Evolutionary conservation across 92 coral and sea anemone genomes (phyloP).

Genomic region (Desmophyllum pertusum): DNA sequence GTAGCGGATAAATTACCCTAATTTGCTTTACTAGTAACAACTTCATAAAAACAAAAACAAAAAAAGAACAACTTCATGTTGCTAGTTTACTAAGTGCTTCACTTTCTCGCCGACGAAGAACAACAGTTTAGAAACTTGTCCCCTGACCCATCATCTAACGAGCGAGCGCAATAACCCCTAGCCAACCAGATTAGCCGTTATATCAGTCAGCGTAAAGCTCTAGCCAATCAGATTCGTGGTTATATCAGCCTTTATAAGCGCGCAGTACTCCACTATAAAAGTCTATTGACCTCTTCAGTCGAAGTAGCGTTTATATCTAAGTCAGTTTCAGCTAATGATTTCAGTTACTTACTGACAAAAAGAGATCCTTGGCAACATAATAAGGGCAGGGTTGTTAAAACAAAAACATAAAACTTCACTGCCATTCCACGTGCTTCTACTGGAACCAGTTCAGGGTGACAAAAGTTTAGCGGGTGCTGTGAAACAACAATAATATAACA

Average conservation of each 20-base stretch:
- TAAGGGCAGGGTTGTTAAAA: background rate
- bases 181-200: background rate
- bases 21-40: too few species aligned
- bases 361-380: background rate
- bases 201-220: too few species aligned
- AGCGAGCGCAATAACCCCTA: too few species aligned
- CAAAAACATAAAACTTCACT: background rate
- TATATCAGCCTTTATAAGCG: background rate
- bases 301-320: background rate
- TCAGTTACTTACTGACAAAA: constrained; percentile 32
- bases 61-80: too few species aligned
- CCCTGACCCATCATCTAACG: background rate
- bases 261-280: background rate
- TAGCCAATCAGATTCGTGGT: background rate
- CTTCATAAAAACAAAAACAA: too few species aligned
- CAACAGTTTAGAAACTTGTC: background rate
- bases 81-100: background rate
- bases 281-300: background rate
- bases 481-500: background rate
- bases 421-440: constrained; percentile 40
- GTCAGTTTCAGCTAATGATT: background rate
- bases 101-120: background rate
- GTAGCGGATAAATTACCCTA: too few species aligned
- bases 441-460: constrained; percentile 29
- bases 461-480: constrained; percentile 17